Evolutionary conservation across 2,888 invertebrate genomes (phyloP).

Genomic region (Sphaeridia pumilis): DNA sequence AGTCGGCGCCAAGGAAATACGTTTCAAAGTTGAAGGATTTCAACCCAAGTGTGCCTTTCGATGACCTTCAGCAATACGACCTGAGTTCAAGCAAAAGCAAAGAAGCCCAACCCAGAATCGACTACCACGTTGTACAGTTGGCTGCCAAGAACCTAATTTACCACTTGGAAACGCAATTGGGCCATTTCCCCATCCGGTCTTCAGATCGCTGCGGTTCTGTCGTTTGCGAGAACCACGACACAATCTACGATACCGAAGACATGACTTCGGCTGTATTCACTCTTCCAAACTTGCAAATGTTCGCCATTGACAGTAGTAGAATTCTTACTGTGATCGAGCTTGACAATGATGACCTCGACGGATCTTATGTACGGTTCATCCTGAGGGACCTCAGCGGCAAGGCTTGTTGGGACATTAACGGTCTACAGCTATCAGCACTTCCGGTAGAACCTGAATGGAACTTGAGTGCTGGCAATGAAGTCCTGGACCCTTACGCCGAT

Average conservation of each 20-base stretch:
- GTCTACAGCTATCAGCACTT: slow-evolving; percentile 50
- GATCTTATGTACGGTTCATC: slow-evolving; percentile 66
- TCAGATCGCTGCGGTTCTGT: slow-evolving; percentile 78
- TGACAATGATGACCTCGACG: slow-evolving; percentile 66
- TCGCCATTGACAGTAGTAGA: slow-evolving; percentile 65
- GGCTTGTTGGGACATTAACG: slow-evolving; percentile 90
- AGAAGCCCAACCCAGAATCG: slow-evolving; percentile 25
- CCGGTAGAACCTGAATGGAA: slow-evolving; percentile 7
- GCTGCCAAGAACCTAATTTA: slow-evolving; percentile 60
- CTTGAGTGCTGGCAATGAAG: neutral
- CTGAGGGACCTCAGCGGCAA: slow-evolving; percentile 85
- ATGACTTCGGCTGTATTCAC: slow-evolving; percentile 66
- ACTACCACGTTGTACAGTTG: slow-evolving; percentile 46
- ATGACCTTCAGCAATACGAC: slow-evolving; percentile 46
- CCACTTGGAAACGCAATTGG: slow-evolving; percentile 81
- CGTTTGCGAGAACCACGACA: slow-evolving; percentile 86
- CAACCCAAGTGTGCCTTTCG: slow-evolving; percentile 58
- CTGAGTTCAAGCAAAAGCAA: slow-evolving; percentile 13
- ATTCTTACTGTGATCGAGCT: slow-evolving; percentile 82
- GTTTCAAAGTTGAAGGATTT: slow-evolving; percentile 49
- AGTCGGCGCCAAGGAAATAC: slow-evolving; percentile 17
- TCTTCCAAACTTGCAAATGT: slow-evolving; percentile 71
- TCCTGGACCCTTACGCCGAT: neutral
- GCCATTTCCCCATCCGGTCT: slow-evolving; percentile 80
- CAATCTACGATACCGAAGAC: slow-evolving; percentile 56